Evolutionary conservation across 2,797 vertebrate genomes (phyloP).

Genomic region (Denticeps clupeoides): DNA sequence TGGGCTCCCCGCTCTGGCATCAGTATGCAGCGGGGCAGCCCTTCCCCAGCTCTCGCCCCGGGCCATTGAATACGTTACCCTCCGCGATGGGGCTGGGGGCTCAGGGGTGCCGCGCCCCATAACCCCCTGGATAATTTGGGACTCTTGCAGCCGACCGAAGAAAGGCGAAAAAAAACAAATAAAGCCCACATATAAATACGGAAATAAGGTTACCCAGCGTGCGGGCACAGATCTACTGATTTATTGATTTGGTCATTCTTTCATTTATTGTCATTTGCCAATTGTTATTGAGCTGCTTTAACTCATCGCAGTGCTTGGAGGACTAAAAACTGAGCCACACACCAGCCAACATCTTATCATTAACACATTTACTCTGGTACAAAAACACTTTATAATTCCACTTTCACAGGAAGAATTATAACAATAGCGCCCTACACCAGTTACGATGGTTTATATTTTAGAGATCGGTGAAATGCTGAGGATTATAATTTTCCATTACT

Average conservation of each 20-base stretch:
- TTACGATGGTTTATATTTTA: no score
- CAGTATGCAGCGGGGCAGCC: conserved; percentile 76
- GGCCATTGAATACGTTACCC: conserved; percentile 92
- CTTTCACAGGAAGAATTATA: no score
- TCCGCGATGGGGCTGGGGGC: conserved; percentile 61
- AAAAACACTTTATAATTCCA: no score
- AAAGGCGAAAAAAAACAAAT: conserved; percentile 60
- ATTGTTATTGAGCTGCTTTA: conserved; percentile 52
- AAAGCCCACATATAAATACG: conserved; percentile 52
- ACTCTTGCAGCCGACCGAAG: conserved; percentile 64
- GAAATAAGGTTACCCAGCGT: conserved; percentile 47
- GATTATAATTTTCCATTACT: no score
- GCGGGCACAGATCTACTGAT: conserved; percentile 59
- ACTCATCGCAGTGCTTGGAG: no score
- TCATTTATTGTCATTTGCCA: conserved; percentile 61
- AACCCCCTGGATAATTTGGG: conserved; percentile 80
- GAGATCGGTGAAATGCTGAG: no score
- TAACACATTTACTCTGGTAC: no score
- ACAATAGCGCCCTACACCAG: no score
- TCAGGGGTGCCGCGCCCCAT: conserved; percentile 63
- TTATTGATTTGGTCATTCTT: conserved; percentile 66
- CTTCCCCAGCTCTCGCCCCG: conserved; percentile 71
- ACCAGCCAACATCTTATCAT: no score
- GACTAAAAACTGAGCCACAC: no score
- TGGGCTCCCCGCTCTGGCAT: conserved; percentile 66